Evolutionary conservation across 2,797 vertebrate species (phyloP), one percentile per base, ranked within the genome.

Genomic region (Lutjanus argentimaculatus): DNA sequence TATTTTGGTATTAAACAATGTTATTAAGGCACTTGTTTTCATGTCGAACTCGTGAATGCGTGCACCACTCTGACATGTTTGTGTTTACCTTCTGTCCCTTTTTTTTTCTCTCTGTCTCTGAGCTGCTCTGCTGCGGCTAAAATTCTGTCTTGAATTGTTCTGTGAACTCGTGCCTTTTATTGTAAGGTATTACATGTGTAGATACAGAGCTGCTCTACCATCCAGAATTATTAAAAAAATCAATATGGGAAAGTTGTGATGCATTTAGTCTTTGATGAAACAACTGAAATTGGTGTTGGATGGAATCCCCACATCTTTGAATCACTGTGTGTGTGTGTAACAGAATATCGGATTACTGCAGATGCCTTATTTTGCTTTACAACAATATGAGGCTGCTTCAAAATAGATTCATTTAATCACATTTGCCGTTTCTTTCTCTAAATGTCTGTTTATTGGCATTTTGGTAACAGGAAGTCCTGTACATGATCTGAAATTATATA

Each of bases 151-250:
- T 62, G 42, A 67, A 65, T 55, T 40, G 43, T 72, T 63, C 15
- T 58, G 15, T 67, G 52, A 64, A 42, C 30, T 40, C 63, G 46
- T 80, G 66, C 63, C 65, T 72, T 72, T 65, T 6, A 74, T 42
- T 58, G 48, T 43, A 67, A 25, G 45, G 25, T 67, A 13, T 69
- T 66, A 19, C 4, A 36, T 14, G 8, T 72, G 30, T 64, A n/a
- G 48, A 2, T 19, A 1, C 49, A 14, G 21, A 7, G 21, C 22
- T 72, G 53, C 69, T 79, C 13, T 49, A 22, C 46, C 19, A 70
- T 57, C 75, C 45, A 71, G 25, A 77, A 57, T 57, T 13, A 72
- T 59, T 55, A 49, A 66, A 64, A 43, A 67, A 42, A 43, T 57
- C 3, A 17, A 30, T 64, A 71, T 56, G 11, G 43, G 21, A 70